Base-by-base conservation (phyloP, 2,113 vertebrate species). In the Anarrhichthys ocellatus region DNA sequence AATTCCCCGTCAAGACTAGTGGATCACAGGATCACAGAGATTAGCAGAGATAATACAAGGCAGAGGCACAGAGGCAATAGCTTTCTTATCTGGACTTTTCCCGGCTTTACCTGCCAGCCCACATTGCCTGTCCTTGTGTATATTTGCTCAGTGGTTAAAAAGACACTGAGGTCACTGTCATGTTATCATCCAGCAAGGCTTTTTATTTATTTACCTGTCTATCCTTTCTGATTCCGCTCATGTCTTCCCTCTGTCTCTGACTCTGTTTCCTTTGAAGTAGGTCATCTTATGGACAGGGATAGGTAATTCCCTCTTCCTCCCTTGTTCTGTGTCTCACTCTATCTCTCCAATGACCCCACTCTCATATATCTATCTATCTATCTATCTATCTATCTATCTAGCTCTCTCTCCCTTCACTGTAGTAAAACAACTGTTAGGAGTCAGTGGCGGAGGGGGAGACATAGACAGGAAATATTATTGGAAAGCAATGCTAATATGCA, bases 131-230 rank as follows among this genome's bases (percentile, higher is more conserved):
- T 70, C 36, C 76, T 71, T 72, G 32, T 91, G 81, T 86, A 32
- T 90, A 78, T 93, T 90, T 91, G 87, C 77, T 89, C 29, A 80
- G 82, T 77, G 72, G 87, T 92, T 90, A 88, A 91, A 80, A 82
- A 82, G 83, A 83, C 73, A 64, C 74, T 32, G 69, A 83, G 81
- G 73, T 63, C 69, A 34, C 76, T 74, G 84, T 86, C 82, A 77
- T 71, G 78, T 75, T 78, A 83, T 87, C 82, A 87, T 78, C 79
- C 69, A 67, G 78, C 13, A 10, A 52, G 34, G 64, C 61, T 80
- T 58, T 77, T 48, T 88, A 81, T 89, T 89, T 89, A 72, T 90
- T 91, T 87, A 78, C 75, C 54, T 46, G 10, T 70, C 83, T 59
- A 80, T 84, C 77, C 78, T 80, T 78, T 91, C 82, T 84, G 74